Conservation (phyloP, 2,113 vertebrate genomes). For the Apodemus sylvaticus region DNA sequence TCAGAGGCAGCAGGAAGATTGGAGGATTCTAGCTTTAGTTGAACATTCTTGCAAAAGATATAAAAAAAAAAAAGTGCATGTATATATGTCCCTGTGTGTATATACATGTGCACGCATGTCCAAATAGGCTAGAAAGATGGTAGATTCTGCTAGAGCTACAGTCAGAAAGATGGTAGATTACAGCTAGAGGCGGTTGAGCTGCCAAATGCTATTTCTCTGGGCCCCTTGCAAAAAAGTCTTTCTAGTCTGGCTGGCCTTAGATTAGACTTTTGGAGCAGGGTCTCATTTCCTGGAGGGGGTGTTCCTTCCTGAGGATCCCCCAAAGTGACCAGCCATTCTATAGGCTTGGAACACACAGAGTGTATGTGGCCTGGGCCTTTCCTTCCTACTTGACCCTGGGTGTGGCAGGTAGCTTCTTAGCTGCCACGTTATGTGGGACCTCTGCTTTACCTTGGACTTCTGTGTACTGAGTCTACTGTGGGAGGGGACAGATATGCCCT, state of each 20-base stretch:
- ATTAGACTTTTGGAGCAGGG: not conserved
- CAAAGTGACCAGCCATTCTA: not conserved
- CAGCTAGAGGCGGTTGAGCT: not conserved
- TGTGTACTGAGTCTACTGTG: accelerated
- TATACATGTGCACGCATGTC: too few species aligned
- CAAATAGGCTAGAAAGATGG: not conserved
- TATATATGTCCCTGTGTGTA: not conserved
- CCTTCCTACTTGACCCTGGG: not conserved
- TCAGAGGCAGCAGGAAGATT: not conserved
- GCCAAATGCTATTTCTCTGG: not conserved
- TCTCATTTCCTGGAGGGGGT: not conserved
- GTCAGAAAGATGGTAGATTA: not conserved
- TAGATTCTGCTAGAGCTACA: not conserved
- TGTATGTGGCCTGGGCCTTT: not conserved
- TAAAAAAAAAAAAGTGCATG: not conserved
- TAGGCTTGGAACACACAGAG: not conserved
- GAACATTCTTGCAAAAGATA: not conserved
- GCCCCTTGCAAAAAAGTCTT: not conserved
- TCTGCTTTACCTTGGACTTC: not conserved
- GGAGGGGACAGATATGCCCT: not conserved
- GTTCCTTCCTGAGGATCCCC: too few species aligned
- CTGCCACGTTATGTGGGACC: not conserved
- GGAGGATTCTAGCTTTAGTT: not conserved
- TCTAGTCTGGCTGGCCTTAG: not conserved
- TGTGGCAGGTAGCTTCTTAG: not conserved